Base-by-base conservation (phyloP, 2,797 vertebrate species). In the Moxostoma hubbsi region DNA sequence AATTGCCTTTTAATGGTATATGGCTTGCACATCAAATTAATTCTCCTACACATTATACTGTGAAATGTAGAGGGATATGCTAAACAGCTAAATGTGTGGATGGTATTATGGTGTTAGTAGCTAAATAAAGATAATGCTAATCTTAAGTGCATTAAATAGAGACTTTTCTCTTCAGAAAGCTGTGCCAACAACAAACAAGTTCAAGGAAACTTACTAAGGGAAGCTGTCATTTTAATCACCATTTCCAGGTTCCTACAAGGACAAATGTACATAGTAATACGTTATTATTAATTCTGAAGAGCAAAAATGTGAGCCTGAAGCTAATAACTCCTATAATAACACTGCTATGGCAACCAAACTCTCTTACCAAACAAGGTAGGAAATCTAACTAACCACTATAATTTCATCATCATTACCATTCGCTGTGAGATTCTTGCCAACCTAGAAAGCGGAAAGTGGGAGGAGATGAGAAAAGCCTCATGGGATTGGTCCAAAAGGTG, bases 351-450 rank as follows among this genome's bases (percentile, higher is more conserved):
- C 77, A 87, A 81, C 85, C 9, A n/a, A 70, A 75, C 74, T 74
- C 71, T 79, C 24, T 36, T 36, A 75, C n/a, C n/a, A n/a, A n/a
- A n/a, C 50, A 76, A 82, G 53, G 18, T 67, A 82, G 45, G 6
- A 78, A 68, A 82, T 78, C 69, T 70, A 75, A 80, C 78, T 65
- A 85, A 72, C 82, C 77, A 84, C 75, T 79, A 64, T 76, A 84
- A 84, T 84, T 86, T 82, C 69, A 77, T 83, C 78, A 82, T 81
- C 70, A 82, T 77, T 77, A 80, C 68, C 77, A 62, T 66, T 75
- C 58, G 59, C 53, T 72, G 55, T 6, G 18, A 73, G 68, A 57
- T 70, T 73, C 49, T 13, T 77, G 66, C 55, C 61, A 71, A 16
- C 50, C 61, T 73, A 51, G 51, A 73, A 50, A 61, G 64, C 8